Percentiles rank a stretch among this genome's conserved stretches.
Evolutionary conservation across 2,888 invertebrate species (phyloP).

Genomic region (Gandaritis pyraliata): DNA sequence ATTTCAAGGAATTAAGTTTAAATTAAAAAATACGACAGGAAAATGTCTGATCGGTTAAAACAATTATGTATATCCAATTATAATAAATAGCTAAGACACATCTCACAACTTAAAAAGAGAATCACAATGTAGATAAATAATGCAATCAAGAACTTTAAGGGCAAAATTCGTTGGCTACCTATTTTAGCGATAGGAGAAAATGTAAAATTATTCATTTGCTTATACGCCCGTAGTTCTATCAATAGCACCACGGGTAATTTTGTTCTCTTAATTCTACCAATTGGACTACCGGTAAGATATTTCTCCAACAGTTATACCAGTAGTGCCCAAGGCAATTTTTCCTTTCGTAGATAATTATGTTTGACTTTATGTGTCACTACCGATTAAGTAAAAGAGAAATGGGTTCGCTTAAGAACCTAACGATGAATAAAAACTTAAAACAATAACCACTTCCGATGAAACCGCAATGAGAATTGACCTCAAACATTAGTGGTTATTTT

Average conservation of each 20-base stretch:
- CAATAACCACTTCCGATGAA: no score
- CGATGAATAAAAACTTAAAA: no score
- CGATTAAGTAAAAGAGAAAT: no score
- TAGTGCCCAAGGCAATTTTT: not conserved
- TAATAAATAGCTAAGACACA: slow-evolving; percentile 25
- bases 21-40: slow-evolving; percentile 2
- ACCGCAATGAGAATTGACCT: no score
- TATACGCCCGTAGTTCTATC: not conserved
- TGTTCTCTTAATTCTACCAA: not conserved
- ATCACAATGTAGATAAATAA: slow-evolving; percentile 26
- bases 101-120: slow-evolving; percentile 24
- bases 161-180: slow-evolving; percentile 40
- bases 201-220: slow-evolving; percentile 6
- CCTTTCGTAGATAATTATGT: not conserved
- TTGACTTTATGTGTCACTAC: no score
- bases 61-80: slow-evolving; percentile 17
- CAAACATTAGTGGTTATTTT: no score
- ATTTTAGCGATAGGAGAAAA: slow-evolving; percentile 32
- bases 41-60: slow-evolving; percentile 6
- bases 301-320: not conserved
- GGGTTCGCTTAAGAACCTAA: no score
- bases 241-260: not conserved
- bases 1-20: not conserved
- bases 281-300: not conserved
- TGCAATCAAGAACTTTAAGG: slow-evolving; percentile 22